These are phyloP conservation scores for Philereme transversata DNA, from an alignment of 2,888 invertebrate genomes.

Conservation along the genomic window DNA sequence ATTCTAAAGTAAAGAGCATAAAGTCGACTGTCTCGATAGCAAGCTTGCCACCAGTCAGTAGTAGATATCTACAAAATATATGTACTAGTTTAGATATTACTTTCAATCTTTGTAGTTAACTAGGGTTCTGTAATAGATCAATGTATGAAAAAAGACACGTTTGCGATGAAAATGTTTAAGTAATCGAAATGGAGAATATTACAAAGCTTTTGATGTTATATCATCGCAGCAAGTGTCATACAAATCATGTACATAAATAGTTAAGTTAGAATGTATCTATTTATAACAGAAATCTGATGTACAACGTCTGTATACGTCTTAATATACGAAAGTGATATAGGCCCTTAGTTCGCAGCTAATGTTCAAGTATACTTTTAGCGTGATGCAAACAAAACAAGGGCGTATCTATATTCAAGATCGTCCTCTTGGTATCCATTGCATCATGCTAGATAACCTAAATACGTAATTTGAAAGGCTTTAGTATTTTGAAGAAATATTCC, in stretches of 20 bases:
- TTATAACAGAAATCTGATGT: slow-evolving; percentile 79
- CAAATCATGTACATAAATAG: slow-evolving; percentile 36
- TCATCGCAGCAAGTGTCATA: slow-evolving; percentile 32
- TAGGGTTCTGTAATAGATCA: slow-evolving; percentile 23
- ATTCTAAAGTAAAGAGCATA: neutral
- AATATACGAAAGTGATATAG: slow-evolving; percentile 60
- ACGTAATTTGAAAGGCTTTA: slow-evolving; percentile 82
- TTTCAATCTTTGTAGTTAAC: slow-evolving; percentile 27
- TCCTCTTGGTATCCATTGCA: slow-evolving; percentile 41
- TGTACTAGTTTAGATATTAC: slow-evolving; percentile 31
- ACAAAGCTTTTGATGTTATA: neutral
- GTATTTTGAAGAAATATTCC: slow-evolving; percentile 76
- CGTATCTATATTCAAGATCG: slow-evolving; percentile 6
- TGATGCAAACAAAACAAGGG: slow-evolving; percentile 46
- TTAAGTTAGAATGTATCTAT: slow-evolving; percentile 58
- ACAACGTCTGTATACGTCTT: slow-evolving; percentile 82
- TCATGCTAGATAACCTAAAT: slow-evolving; percentile 67
- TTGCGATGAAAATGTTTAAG: slow-evolving; percentile 13
- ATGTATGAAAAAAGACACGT: slow-evolving; percentile 16
- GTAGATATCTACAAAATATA: slow-evolving; percentile 28
- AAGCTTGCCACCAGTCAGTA: slow-evolving; percentile 32
- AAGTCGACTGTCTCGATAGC: slow-evolving; percentile 25
- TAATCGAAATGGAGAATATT: neutral
- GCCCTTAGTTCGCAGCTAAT: slow-evolving; percentile 50
- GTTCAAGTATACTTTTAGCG: slow-evolving; percentile 55